These are phyloP conservation scores for Cathartes aura DNA, from an alignment of 2,113 vertebrate species.

Conservation along the genomic window DNA sequence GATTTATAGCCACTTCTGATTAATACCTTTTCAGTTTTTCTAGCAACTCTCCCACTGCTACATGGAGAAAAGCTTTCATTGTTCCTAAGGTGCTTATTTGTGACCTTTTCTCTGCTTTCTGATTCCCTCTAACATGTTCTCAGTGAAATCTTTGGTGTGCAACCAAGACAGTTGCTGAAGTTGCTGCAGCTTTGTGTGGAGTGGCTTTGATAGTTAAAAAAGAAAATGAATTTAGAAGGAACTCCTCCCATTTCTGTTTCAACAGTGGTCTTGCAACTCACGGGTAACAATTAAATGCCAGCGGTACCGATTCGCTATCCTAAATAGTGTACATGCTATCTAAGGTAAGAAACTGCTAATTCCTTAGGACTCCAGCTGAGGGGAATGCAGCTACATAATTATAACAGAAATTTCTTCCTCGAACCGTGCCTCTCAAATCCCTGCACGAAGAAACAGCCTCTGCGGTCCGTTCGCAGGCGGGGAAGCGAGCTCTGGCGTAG, in stretches of 20 bases:
- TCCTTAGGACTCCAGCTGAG: not conserved
- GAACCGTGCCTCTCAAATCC: not conserved
- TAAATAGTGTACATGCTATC: not conserved
- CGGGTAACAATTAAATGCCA: not conserved
- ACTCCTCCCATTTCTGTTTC: constrained; percentile 50
- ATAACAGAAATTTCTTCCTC: not conserved
- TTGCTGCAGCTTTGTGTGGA: constrained; percentile 70
- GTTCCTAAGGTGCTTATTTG: constrained; percentile 84
- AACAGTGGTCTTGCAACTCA: constrained; percentile 12
- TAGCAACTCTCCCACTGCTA: constrained; percentile 83
- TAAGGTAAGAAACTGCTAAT: not conserved
- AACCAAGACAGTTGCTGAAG: constrained; percentile 79
- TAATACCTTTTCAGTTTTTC: constrained; percentile 87
- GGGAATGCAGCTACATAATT: not conserved
- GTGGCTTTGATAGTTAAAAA: constrained; percentile 70
- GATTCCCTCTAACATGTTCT: constrained; percentile 80
- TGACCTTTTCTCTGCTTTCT: constrained; percentile 84
- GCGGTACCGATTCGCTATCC: not conserved
- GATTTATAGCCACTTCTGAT: constrained; percentile 90
- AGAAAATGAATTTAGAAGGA: constrained; percentile 44
- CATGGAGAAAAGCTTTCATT: constrained; percentile 85
- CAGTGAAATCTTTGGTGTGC: constrained; percentile 79
- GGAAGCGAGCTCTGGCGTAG: fast-evolving
- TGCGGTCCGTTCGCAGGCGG: fast-evolving
- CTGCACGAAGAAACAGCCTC: not conserved